Evolutionary conservation across 1,140 invertebrate genomes (phyloP).

Genomic region (Zaprionus gabonicus): DNA sequence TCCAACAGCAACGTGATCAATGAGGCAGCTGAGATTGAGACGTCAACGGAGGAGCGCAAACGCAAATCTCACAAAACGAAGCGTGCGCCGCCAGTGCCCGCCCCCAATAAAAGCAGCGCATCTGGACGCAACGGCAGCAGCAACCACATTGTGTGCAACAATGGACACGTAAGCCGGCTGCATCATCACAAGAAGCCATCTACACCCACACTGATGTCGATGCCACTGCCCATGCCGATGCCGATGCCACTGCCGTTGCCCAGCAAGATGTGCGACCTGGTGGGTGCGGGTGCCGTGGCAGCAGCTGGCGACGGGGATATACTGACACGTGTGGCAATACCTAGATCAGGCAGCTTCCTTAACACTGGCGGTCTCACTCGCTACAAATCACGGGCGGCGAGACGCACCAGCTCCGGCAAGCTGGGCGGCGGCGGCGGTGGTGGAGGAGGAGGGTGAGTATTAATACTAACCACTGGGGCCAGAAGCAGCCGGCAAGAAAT

Average conservation of each 20-base stretch:
- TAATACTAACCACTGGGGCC: conserved; percentile 42
- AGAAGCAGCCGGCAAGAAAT: not conserved
- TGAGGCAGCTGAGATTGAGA: conserved; percentile 72
- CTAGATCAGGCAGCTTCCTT: conserved; percentile 92
- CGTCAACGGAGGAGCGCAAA: conserved; percentile 81
- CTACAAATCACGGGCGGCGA: conserved; percentile 86
- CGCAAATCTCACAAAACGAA: conserved; percentile 81
- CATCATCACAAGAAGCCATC: conserved; percentile 47
- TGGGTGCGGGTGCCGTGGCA: conserved; percentile 55
- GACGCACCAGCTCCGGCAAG: conserved; percentile 72
- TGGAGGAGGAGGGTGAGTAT: conserved; percentile 75
- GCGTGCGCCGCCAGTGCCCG: conserved; percentile 78
- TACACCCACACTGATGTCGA: conserved; percentile 1
- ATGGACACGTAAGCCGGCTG: conserved; percentile 66
- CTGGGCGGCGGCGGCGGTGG: conserved; percentile 66
- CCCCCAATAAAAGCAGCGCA: conserved; percentile 33
- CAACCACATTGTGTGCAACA: conserved; percentile 59
- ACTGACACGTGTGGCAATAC: conserved; percentile 92
- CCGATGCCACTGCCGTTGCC: conserved; percentile 72
- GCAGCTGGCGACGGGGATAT: conserved; percentile 88
- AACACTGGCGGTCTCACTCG: conserved; percentile 90
- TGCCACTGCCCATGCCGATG: conserved; percentile 24
- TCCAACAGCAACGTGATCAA: conserved; percentile 86
- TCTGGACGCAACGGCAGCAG: conserved; percentile 25
- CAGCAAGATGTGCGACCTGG: conserved; percentile 37